phyloP scores from a whole-genome alignment of 2,797 vertebrate species.

The Yasuhikotakia modesta region DNA sequence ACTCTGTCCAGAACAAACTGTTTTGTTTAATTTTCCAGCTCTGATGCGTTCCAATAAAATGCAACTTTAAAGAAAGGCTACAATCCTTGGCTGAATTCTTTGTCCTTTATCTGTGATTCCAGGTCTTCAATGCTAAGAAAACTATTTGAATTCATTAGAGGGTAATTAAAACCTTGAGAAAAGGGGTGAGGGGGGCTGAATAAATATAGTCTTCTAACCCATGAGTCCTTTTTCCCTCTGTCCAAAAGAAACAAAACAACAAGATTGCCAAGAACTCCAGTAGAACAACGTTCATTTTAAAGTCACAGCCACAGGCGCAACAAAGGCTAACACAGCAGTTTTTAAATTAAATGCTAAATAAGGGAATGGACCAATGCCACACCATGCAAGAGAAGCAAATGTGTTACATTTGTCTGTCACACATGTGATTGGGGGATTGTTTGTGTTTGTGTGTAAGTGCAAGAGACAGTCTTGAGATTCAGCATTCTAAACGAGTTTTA shows the following conservation, averaged over 20 bases:
- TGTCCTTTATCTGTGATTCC: slow-evolving; percentile 8
- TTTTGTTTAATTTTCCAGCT: slow-evolving; percentile 9
- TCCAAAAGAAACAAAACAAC: slow-evolving; percentile 40
- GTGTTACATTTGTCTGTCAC: slow-evolving; percentile 13
- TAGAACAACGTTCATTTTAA: slow-evolving; percentile 30
- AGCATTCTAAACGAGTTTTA: slow-evolving; percentile 23
- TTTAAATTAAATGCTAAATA: slow-evolving; percentile 47
- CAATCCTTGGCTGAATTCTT: slow-evolving; percentile 25
- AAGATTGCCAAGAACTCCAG: slow-evolving; percentile 42
- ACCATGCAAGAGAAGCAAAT: slow-evolving; percentile 7
- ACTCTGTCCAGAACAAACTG: slow-evolving; percentile 3
- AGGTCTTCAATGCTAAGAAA: slow-evolving; percentile 20
- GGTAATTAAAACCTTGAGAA: slow-evolving; percentile 48
- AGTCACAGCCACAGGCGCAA: slow-evolving; percentile 24
- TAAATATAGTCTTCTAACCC: slow-evolving; percentile 33
- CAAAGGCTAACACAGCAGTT: slow-evolving; percentile 12
- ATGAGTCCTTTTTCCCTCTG: slow-evolving; percentile 10
- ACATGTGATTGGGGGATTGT: slow-evolving; percentile 25
- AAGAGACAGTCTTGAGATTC: background rate
- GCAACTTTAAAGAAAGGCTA: slow-evolving; percentile 25
- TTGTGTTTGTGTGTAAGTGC: background rate
- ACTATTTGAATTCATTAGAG: slow-evolving; percentile 39
- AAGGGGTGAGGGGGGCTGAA: slow-evolving; percentile 4
- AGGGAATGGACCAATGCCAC: slow-evolving; percentile 34
- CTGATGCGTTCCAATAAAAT: slow-evolving; percentile 42